Conservation (phyloP, 2,113 vertebrate species). For the Psilopsiagon aymara region DNA sequence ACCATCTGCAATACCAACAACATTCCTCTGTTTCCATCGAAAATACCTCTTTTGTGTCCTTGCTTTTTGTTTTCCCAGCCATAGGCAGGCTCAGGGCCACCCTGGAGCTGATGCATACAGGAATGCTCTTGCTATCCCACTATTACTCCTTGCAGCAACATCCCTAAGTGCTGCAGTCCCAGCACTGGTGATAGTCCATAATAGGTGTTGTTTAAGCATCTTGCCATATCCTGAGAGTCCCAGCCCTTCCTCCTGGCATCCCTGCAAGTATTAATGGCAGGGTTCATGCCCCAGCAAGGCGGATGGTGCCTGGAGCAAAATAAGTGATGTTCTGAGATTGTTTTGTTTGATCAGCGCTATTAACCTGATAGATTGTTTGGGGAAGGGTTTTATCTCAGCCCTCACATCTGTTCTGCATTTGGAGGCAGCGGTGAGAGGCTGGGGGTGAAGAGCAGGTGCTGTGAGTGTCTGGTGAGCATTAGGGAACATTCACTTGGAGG, state of each 20-base stretch:
- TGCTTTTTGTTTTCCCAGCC: neutral
- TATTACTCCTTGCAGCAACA: rapidly evolving
- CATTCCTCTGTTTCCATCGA: rapidly evolving
- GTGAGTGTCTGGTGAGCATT: conserved; percentile 66
- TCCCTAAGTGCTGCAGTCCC: neutral
- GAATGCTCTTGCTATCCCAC: neutral
- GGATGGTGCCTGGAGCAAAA: neutral
- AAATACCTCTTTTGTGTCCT: neutral
- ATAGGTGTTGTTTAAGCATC: rapidly evolving
- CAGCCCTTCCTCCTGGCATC: neutral
- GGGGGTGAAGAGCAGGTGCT: conserved; percentile 74
- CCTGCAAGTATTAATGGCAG: neutral
- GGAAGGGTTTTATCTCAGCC: conserved; percentile 49
- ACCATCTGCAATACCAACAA: rapidly evolving
- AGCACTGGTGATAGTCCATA: neutral
- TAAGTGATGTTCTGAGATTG: neutral
- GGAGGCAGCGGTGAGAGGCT: conserved; percentile 39
- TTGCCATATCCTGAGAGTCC: neutral
- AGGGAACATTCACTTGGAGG: conserved; percentile 71
- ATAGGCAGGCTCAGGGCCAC: neutral
- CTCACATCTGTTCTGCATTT: conserved; percentile 61
- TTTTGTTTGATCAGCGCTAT: conserved; percentile 39
- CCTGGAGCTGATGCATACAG: neutral
- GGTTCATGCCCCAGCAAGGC: neutral
- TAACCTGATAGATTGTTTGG: conserved; percentile 4